Percentiles rank a stretch among this genome's conserved stretches.
phyloP scores from a whole-genome alignment of 1,140 invertebrate genomes.

The Pseudobourletiella spinata region DNA sequence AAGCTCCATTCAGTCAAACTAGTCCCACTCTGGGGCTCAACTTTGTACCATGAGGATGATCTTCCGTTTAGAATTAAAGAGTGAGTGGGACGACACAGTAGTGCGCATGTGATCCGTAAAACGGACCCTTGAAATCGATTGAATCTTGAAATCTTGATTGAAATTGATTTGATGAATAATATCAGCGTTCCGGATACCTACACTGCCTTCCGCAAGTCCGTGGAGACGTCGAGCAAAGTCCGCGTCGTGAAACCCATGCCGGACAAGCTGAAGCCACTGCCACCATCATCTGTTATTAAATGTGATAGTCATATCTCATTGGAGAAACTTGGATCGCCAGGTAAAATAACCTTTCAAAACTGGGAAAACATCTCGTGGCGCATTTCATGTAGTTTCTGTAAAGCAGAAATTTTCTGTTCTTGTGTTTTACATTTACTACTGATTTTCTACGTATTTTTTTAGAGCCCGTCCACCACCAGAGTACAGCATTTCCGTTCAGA shows the following conservation, averaged over 20 bases:
- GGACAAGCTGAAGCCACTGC: constrained; percentile 38
- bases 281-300: constrained; percentile 42
- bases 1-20: constrained; percentile 36
- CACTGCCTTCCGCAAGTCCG: constrained; percentile 42
- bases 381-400: no score
- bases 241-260: constrained; percentile 37
- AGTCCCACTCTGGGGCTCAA: constrained; percentile 41
- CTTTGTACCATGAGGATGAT: constrained; percentile 42
- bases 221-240: constrained; percentile 38
- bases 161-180: no score
- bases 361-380: no score
- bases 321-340: constrained; percentile 16
- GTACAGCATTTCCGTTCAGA: background rate
- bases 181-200: constrained; percentile 42
- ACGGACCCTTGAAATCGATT: background rate
- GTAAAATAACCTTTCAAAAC: background rate
- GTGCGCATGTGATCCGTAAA: no score
- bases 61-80: constrained; percentile 38
- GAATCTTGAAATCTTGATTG: background rate
- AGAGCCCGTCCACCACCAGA: background rate
- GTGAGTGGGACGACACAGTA: constrained; percentile 21
- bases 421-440: no score
- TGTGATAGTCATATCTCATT: no score
- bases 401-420: no score
- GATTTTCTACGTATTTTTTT: background rate